Evolutionary conservation across 2,797 vertebrate genomes (phyloP), one percentile per base, ranked within the genome.

Genomic region (Pyrocephalus nanus): DNA sequence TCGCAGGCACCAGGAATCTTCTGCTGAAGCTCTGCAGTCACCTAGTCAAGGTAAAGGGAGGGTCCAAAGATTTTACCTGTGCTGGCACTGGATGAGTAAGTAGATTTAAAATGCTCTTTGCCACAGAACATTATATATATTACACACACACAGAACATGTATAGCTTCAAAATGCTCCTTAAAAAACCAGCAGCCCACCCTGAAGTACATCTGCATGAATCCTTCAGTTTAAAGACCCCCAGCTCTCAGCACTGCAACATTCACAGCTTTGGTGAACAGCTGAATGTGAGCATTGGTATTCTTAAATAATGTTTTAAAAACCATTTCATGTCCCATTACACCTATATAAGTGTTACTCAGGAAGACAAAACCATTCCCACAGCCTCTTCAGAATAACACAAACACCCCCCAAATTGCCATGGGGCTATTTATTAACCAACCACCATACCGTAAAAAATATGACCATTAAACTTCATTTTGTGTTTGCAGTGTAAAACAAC

Each of bases 141-240:
- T n/a, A n/a, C n/a, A n/a, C 8, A 61, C 21, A 47, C 0, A 2
- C 0, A 86, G 38, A 86, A 66, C 23, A 40, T 0, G 3, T 4
- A 61, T 1, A 42, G 29, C 60, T 83, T 47, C 43, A 22, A 89
- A 84, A 51, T 7, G 9, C 34, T 90, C 61, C 60, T 72, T 32
- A 18, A 40, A 53, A 40, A 27, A 2, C 0, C 25, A 86, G 29
- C 55, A 80, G 32, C 12, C 4, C 25, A 26, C 6, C 22, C 45
- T 38, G 11, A 79, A 82, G 43, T 11, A 13, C 21, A 60, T 25
- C 45, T 73, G 7, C 29, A 25, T 2, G 27, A 83, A 65, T 36
- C n/a, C 54, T 58, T 72, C 72, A 57, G 5, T 6, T 5, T 25
- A 27, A 84, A 88, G 74, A 27, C 48, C 64, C 73, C 34, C 60